Evolutionary conservation across 2,797 vertebrate species (phyloP).

Genomic region (Gastrophryne carolinensis): DNA sequence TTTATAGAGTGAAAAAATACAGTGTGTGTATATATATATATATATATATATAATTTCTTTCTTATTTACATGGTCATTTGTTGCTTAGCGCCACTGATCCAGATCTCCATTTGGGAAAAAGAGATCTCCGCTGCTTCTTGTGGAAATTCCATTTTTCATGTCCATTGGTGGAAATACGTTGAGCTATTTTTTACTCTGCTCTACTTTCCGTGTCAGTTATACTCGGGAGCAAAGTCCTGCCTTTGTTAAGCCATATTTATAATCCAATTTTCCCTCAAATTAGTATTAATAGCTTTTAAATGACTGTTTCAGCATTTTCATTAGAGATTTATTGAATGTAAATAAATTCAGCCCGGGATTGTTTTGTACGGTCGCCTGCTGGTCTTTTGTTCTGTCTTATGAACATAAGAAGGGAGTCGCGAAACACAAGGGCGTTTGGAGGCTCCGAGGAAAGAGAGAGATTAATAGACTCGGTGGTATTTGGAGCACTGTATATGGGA

Average conservation of each 20-base stretch:
- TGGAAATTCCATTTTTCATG: background rate
- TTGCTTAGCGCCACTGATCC: background rate
- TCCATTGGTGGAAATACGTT: background rate
- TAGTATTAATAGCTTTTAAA: background rate
- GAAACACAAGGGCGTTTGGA: slow-evolving; percentile 1
- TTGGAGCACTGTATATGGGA: background rate
- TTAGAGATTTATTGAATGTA: background rate
- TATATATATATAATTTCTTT: no score
- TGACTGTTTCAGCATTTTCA: background rate
- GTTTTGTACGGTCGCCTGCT: background rate
- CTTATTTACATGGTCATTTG: background rate
- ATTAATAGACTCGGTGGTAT: slow-evolving; percentile 9
- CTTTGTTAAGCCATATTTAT: background rate
- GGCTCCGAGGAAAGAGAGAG: background rate
- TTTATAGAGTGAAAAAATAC: no score
- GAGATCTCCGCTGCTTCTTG: background rate
- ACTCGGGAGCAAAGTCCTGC: background rate
- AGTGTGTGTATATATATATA: no score
- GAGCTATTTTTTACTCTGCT: background rate
- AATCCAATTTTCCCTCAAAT: background rate
- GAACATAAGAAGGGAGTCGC: background rate
- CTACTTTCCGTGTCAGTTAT: background rate
- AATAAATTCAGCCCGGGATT: background rate
- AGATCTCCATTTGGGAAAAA: background rate
- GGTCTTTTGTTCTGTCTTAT: background rate